Conservation (phyloP, 2,113 vertebrate genomes). For the Strix uralensis region DNA sequence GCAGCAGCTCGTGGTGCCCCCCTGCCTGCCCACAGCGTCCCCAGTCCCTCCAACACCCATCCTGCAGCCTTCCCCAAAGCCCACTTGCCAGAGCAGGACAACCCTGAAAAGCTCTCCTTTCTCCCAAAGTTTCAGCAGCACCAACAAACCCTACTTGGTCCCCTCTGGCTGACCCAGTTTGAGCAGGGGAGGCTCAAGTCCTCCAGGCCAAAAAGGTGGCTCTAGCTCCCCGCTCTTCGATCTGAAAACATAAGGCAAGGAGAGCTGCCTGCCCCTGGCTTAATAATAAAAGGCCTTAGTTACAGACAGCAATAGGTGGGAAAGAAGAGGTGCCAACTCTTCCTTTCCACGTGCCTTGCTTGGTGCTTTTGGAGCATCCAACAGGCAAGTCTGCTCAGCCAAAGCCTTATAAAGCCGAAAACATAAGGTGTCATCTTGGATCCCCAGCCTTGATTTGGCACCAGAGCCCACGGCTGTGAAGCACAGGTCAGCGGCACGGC, state of each 20-base stretch:
- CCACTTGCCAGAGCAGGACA: neutral
- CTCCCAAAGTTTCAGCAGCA: neutral
- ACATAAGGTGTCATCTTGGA: neutral
- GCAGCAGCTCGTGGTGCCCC: neutral
- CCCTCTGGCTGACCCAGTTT: neutral
- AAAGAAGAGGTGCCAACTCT: neutral
- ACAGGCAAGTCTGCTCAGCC: neutral
- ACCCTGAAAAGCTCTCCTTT: neutral
- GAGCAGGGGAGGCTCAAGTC: neutral
- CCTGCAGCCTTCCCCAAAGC: neutral
- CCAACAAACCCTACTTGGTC: neutral
- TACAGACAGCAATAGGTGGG: rapidly evolving
- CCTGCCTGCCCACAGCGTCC: neutral
- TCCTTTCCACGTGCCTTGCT: neutral
- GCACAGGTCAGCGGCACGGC: rapidly evolving
- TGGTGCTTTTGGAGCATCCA: neutral
- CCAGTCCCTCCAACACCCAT: neutral
- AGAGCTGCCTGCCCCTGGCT: neutral
- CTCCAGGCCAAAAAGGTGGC: neutral
- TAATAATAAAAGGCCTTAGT: neutral
- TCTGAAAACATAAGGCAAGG: neutral
- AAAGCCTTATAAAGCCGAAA: neutral
- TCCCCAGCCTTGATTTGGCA: neutral
- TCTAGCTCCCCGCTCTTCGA: neutral
- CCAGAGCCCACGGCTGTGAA: neutral